phyloP scores from a whole-genome alignment of 2,888 invertebrate genomes.

The Microctonus aethiopoides region DNA sequence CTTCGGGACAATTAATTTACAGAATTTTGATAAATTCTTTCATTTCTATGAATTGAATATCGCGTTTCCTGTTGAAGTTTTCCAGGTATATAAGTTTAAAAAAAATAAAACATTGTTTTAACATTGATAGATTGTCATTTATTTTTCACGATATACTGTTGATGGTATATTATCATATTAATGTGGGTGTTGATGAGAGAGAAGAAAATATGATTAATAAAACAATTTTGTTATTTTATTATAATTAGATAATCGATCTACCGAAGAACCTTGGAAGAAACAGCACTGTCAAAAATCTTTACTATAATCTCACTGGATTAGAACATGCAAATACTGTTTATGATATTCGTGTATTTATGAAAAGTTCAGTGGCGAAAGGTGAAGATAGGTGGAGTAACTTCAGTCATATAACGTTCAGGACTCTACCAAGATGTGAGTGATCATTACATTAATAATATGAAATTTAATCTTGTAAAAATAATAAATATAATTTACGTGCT shows the following conservation, averaged over 20 bases:
- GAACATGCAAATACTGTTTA: conserved; percentile 77
- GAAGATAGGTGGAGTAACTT: conserved; percentile 79
- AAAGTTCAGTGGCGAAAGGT: conserved; percentile 69
- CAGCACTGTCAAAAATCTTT: conserved; percentile 58
- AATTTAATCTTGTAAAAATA: background rate
- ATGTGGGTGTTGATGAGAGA: background rate
- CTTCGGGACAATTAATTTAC: background rate
- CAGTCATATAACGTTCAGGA: conserved; percentile 72
- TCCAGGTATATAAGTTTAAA: conserved; percentile 27
- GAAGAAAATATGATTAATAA: background rate
- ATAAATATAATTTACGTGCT: background rate
- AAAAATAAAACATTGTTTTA: background rate
- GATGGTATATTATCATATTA: background rate
- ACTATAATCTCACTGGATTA: conserved; percentile 70
- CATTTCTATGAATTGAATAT: conserved; percentile 30
- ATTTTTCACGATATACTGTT: background rate
- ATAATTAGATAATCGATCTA: conserved; percentile 55
- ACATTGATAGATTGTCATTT: conserved; percentile 33
- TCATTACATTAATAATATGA: background rate
- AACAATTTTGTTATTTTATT: conserved; percentile 9
- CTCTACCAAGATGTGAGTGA: conserved; percentile 65
- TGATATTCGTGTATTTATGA: conserved; percentile 78
- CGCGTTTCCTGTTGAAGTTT: conserved; percentile 37
- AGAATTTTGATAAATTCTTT: conserved; percentile 19
- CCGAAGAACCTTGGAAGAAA: conserved; percentile 67